A percentile compares a stretch with the other conserved stretches of the same genome.
phyloP scores from a whole-genome alignment of 1,140 invertebrate species.

The Galendromus occidentalis region DNA sequence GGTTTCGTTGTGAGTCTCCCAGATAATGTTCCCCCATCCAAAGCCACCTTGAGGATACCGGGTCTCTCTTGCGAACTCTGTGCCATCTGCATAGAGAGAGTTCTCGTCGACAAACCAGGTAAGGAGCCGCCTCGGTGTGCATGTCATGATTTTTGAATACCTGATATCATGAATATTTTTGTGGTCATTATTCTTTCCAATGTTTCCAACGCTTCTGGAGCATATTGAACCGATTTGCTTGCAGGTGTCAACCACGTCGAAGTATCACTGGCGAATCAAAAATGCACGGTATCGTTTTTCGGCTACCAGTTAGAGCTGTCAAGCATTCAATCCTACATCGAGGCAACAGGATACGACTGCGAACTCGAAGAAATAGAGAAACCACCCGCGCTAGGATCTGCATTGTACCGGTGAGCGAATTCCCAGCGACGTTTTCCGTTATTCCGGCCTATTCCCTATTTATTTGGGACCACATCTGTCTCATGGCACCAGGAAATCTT shows the following conservation, averaged over 20 bases:
- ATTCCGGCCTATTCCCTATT: constrained; percentile 1
- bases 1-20: constrained; percentile 3
- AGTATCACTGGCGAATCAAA: not conserved
- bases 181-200: too few species aligned
- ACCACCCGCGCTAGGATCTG: not conserved
- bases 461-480: not conserved
- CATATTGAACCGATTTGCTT: too few species aligned
- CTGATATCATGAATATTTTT: too few species aligned
- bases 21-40: not conserved
- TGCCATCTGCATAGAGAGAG: not conserved
- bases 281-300: not conserved
- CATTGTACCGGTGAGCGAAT: constrained; percentile 19
- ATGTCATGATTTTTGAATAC: too few species aligned
- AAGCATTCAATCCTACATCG: not conserved
- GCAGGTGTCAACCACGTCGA: constrained; percentile 1
- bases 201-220: too few species aligned
- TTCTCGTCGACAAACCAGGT: not conserved
- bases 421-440: constrained; percentile 24
- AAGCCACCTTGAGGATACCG: not conserved
- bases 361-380: not conserved
- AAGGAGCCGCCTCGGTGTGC: too few species aligned
- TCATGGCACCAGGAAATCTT: not conserved
- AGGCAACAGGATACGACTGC: not conserved
- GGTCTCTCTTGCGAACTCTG: constrained; percentile 1
- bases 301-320: not conserved